A percentile compares a stretch with the other conserved stretches of the same genome.
These are phyloP conservation scores for Hozukius guyotensis DNA, from an alignment of 2,797 vertebrate genomes.

Conservation along the genomic window DNA sequence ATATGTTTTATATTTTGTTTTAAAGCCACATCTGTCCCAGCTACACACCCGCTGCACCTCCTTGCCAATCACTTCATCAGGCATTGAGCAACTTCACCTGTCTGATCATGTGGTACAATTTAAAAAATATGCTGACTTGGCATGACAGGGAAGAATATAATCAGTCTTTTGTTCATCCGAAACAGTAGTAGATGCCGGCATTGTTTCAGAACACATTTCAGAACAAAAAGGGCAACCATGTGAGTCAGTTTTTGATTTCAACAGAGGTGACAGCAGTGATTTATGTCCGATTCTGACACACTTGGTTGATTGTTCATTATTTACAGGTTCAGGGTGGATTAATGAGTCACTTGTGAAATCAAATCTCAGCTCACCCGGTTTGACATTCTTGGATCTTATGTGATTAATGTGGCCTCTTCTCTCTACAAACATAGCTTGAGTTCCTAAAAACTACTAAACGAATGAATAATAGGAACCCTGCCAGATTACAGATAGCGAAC, in stretches of 20 bases:
- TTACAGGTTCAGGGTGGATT: slow-evolving; percentile 3
- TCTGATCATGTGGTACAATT: slow-evolving; percentile 6
- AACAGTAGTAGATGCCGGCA: neutral
- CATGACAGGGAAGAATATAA: slow-evolving; percentile 1
- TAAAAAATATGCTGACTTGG: slow-evolving; percentile 2
- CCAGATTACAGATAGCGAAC: slow-evolving; percentile 1
- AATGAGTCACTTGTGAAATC: slow-evolving; percentile 41
- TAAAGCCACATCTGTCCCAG: neutral
- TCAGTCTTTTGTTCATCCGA: neutral
- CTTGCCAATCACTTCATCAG: neutral
- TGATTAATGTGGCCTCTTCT: slow-evolving; percentile 21
- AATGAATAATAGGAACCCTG: slow-evolving; percentile 16
- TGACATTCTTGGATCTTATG: slow-evolving; percentile 4
- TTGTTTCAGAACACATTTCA: slow-evolving; percentile 1
- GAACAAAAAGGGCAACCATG: neutral
- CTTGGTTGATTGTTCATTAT: slow-evolving; percentile 35
- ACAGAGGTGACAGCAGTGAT: slow-evolving; percentile 33
- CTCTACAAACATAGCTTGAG: slow-evolving; percentile 16
- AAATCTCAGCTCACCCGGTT: slow-evolving; percentile 33
- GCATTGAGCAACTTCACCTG: neutral
- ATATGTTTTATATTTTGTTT: neutral
- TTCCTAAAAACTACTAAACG: slow-evolving; percentile 19
- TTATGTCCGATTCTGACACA: slow-evolving; percentile 19
- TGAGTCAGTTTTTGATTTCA: slow-evolving; percentile 42
- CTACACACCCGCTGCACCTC: slow-evolving; percentile 1